These are phyloP conservation scores for Paradisaea rubra DNA, from an alignment of 2,113 vertebrate species.

Conservation along the genomic window DNA sequence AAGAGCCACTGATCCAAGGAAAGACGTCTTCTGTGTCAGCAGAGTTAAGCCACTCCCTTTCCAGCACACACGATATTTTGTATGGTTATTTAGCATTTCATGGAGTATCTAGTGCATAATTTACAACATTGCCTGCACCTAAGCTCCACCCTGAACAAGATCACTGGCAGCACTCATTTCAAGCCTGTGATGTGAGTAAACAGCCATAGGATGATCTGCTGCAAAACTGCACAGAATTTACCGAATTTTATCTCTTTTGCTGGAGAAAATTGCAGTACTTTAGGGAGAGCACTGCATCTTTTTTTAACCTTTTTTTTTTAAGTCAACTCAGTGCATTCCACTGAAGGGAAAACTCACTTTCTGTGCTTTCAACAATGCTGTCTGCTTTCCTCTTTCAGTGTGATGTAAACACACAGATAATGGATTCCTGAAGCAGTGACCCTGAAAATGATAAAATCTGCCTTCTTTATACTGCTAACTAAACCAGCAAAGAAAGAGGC, in stretches of 20 bases:
- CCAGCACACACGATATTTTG: not conserved
- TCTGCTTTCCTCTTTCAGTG: constrained; percentile 19
- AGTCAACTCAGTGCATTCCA: not conserved
- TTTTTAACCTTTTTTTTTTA: not conserved
- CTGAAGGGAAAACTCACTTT: constrained; percentile 20
- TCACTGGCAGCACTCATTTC: not conserved
- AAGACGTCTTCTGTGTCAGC: not conserved
- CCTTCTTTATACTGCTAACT: not conserved
- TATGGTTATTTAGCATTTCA: not conserved
- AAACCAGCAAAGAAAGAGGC: not conserved
- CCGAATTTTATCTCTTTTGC: not conserved
- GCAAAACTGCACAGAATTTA: not conserved
- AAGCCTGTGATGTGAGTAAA: not conserved
- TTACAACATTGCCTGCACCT: constrained; percentile 58
- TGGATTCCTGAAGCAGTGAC: constrained; percentile 37
- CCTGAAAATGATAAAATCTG: constrained; percentile 42
- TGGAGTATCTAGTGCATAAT: constrained; percentile 5
- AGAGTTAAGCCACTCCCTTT: not conserved
- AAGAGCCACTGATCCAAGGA: not conserved
- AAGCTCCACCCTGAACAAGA: constrained; percentile 43
- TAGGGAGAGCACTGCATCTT: not conserved
- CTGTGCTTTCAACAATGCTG: not conserved
- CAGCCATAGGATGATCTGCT: not conserved
- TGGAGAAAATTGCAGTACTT: not conserved
- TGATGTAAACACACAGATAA: constrained; percentile 49